Conservation (phyloP, 2,888 invertebrate genomes). For the Ernsta delagoae region DNA sequence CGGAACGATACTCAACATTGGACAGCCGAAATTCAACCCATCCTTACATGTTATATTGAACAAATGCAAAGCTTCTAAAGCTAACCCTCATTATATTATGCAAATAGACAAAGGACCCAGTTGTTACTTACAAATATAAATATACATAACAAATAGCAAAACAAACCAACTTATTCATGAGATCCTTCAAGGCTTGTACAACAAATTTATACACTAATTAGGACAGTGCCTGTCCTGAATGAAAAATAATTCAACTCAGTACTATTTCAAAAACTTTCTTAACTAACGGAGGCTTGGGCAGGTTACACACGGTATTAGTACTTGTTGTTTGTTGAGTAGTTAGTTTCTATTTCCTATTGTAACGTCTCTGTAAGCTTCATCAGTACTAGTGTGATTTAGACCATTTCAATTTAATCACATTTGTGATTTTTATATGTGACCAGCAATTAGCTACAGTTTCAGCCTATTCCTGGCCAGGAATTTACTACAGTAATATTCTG, state of each 20-base stretch:
- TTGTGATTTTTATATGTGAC: too few species aligned
- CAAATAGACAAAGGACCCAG: slow-evolving; percentile 1
- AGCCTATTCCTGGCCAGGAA: too few species aligned
- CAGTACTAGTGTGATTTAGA: neutral
- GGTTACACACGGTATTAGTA: neutral
- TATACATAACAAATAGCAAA: neutral
- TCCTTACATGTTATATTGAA: neutral
- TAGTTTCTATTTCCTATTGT: too few species aligned
- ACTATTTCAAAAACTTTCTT: neutral
- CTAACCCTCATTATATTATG: slow-evolving; percentile 1
- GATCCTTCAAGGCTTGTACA: neutral
- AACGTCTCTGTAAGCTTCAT: neutral
- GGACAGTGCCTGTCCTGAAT: slow-evolving; percentile 2
- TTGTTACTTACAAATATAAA: neutral
- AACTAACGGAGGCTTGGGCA: neutral
- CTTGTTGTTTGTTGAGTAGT: neutral
- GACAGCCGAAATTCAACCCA: too few species aligned
- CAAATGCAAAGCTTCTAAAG: neutral
- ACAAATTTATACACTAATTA: slow-evolving; percentile 1
- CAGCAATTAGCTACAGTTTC: too few species aligned
- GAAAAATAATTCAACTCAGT: neutral
- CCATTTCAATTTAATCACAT: neutral
- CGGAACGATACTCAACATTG: too few species aligned
- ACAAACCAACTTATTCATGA: neutral
- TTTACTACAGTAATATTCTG: too few species aligned